Conservation (phyloP, 1,140 invertebrate genomes). For the Phortica variegata region DNA sequence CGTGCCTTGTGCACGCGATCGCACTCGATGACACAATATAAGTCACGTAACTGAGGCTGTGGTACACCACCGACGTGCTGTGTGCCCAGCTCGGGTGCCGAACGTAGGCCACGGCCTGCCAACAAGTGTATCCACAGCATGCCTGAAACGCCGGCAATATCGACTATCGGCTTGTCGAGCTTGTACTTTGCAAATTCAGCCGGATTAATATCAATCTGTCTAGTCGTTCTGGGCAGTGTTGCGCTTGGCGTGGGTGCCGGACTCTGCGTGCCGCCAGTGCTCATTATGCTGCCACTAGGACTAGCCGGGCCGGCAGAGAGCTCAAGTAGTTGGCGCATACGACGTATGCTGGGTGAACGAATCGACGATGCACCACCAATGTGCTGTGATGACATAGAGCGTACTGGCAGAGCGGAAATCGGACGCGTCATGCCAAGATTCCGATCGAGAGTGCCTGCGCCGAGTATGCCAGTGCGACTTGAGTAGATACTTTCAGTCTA, state of each 20-base stretch:
- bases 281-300: constrained; percentile 59
- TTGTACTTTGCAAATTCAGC: constrained; percentile 93
- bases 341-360: constrained; percentile 70
- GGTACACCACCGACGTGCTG: constrained; percentile 53
- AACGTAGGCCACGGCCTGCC: constrained; percentile 82
- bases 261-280: constrained; percentile 63
- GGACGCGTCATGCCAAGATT: constrained; percentile 57
- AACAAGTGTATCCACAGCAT: constrained; percentile 88
- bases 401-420: constrained; percentile 61
- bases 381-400: constrained; percentile 69
- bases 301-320: constrained; percentile 62
- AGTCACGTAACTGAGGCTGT: constrained; percentile 62
- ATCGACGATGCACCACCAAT: constrained; percentile 60
- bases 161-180: constrained; percentile 73
- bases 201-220: constrained; percentile 84
- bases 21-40: constrained; percentile 96
- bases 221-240: constrained; percentile 69
- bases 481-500: constrained; percentile 67
- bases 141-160: constrained; percentile 75
- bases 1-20: constrained; percentile 96
- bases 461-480: constrained; percentile 59
- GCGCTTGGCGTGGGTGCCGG: constrained; percentile 73
- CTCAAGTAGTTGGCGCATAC: constrained; percentile 78
- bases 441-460: constrained; percentile 61
- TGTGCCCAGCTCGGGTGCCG: constrained; percentile 64